phyloP scores from a whole-genome alignment of 2,113 vertebrate species.

The Hippocampus comes region DNA sequence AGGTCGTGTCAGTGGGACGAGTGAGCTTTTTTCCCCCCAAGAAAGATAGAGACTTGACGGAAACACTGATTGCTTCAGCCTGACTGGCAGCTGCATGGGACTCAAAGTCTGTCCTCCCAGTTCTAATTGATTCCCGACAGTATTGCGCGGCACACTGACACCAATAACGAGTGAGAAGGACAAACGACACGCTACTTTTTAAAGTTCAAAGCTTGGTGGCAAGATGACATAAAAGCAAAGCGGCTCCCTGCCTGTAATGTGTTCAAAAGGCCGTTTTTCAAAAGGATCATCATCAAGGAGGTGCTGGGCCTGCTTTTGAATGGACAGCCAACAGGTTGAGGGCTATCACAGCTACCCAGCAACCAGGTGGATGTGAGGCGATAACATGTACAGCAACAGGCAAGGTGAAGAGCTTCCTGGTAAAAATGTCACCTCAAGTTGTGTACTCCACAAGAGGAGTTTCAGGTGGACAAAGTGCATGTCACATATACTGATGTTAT shows the following conservation, averaged over 20 bases:
- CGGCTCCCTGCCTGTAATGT: not conserved
- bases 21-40: constrained; percentile 8
- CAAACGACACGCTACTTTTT: not conserved
- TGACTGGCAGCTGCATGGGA: not conserved
- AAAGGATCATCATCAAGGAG: not conserved
- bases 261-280: not conserved
- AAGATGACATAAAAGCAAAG: constrained; percentile 5
- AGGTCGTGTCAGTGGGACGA: constrained; percentile 22
- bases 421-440: constrained; percentile 20
- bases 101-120: constrained; percentile 7
- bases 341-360: constrained; percentile 21
- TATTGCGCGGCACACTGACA: constrained; percentile 12
- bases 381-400: constrained; percentile 21
- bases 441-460: not conserved
- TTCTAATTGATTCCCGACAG: constrained; percentile 30
- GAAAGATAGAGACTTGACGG: constrained; percentile 16
- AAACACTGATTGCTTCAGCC: constrained; percentile 16
- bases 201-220: constrained; percentile 16
- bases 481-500: not conserved
- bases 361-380: constrained; percentile 4
- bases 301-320: not conserved
- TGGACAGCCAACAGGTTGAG: constrained; percentile 2
- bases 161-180: constrained; percentile 23
- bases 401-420: constrained; percentile 8
- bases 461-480: too few relatives aligned